These are phyloP conservation scores for Ciconia nigra DNA, from an alignment of 2,797 vertebrate species.

Conservation along the genomic window DNA sequence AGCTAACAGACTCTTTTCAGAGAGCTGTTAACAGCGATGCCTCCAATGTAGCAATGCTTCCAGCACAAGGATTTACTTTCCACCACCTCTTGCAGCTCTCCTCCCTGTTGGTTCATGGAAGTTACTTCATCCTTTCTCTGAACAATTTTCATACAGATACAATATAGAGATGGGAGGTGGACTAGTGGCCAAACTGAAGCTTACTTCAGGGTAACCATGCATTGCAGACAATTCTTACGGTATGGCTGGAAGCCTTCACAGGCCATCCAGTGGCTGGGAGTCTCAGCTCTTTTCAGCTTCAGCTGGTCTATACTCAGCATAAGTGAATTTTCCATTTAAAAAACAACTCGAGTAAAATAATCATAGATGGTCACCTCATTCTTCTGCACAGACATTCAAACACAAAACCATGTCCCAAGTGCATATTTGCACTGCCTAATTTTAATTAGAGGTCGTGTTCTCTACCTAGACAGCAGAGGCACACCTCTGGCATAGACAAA, in stretches of 20 bases:
- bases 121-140: not conserved
- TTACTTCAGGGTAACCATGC: not conserved
- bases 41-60: not conserved
- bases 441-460: not conserved
- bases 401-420: not conserved
- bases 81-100: not conserved
- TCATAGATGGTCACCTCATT: not conserved
- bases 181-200: not conserved
- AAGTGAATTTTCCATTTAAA: not conserved
- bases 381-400: not conserved
- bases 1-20: not conserved
- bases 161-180: accelerated
- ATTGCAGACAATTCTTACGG: not conserved
- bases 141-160: not conserved
- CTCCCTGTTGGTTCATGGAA: not conserved
- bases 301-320: not conserved
- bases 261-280: not conserved
- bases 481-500: not conserved
- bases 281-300: not conserved
- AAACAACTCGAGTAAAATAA: not conserved
- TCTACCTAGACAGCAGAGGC: not conserved
- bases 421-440: not conserved
- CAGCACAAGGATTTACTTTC: not conserved
- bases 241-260: not conserved
- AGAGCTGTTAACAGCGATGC: not conserved